Conservation (phyloP, 2,797 vertebrate genomes). For the Enteromius mattozi region DNA sequence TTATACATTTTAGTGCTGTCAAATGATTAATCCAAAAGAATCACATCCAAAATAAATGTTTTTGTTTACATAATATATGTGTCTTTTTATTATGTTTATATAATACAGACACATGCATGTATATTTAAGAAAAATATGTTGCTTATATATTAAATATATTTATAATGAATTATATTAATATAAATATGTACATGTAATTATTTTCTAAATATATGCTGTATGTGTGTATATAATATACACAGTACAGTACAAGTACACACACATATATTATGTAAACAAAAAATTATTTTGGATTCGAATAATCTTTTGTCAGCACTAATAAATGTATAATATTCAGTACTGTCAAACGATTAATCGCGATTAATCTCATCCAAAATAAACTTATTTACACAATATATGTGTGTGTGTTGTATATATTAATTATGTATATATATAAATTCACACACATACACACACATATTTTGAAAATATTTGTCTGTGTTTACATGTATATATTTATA, state of each 20-base stretch:
- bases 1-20: not conserved
- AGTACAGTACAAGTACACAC: not conserved
- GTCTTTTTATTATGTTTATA: not conserved
- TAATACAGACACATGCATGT: not conserved
- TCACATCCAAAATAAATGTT: not conserved
- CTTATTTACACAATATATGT: no score
- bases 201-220: not conserved
- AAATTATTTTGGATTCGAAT: no score
- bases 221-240: not conserved
- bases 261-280: not conserved
- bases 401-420: no score
- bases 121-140: not conserved
- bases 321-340: no score
- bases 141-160: not conserved
- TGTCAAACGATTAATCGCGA: no score
- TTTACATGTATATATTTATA: no score
- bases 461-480: no score
- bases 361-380: no score
- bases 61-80: not conserved
- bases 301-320: no score
- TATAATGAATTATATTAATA: not conserved
- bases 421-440: no score
- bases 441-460: no score
- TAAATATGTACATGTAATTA: not conserved
- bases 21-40: not conserved